Evolutionary conservation across 2,797 vertebrate species (phyloP).

Genomic region (Sebastolobus altivelis): DNA sequence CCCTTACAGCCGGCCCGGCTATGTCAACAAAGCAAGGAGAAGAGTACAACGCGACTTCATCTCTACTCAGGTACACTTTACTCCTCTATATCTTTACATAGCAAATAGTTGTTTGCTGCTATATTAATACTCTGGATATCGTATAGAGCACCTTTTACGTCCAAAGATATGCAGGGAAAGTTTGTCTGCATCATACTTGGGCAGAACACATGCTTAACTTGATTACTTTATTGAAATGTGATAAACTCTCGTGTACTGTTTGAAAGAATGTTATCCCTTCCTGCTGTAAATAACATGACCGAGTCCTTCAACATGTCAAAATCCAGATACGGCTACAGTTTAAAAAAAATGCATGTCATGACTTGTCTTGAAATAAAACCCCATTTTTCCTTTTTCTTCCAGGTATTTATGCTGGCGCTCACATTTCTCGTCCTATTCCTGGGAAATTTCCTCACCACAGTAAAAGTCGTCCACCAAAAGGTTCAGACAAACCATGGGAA

Average conservation of each 20-base stretch:
- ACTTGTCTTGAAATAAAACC: too few relatives aligned
- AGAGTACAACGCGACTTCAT: too few relatives aligned
- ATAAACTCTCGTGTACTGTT: background rate
- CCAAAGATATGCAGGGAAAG: background rate
- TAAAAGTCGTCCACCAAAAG: conserved; percentile 96
- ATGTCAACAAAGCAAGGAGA: too few relatives aligned
- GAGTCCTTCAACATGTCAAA: background rate
- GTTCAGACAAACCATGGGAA: conserved; percentile 91
- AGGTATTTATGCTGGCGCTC: conserved; percentile 95
- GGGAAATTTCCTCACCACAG: conserved; percentile 96
- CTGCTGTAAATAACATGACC: background rate
- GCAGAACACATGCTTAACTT: background rate
- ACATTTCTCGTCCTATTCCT: conserved; percentile 97
- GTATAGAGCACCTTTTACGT: background rate
- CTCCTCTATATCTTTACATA: too few relatives aligned
- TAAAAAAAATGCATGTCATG: background rate
- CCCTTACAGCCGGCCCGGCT: too few relatives aligned
- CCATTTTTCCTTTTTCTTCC: conserved; percentile 23
- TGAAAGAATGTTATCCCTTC: background rate
- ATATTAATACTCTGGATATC: too few relatives aligned
- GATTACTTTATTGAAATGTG: background rate
- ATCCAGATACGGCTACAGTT: background rate
- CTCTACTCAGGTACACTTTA: too few relatives aligned
- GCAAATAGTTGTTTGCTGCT: too few relatives aligned
- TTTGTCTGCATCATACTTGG: background rate